A percentile compares a stretch with the other conserved stretches of the same genome.
phyloP scores from a whole-genome alignment of 2,113 vertebrate species.

The Brachirus orientalis region DNA sequence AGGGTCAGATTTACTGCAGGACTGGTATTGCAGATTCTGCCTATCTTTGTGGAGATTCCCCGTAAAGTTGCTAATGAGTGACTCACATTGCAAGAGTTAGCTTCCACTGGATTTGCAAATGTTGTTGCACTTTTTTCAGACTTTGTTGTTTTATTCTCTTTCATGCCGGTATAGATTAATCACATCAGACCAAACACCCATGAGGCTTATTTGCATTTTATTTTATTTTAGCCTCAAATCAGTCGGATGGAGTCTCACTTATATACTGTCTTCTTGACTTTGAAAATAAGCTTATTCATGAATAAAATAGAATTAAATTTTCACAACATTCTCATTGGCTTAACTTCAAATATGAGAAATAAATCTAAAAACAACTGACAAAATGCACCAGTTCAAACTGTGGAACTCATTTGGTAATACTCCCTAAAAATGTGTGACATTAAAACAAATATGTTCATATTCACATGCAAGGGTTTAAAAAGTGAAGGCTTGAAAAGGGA shows the following conservation, averaged over 20 bases:
- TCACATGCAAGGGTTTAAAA: background rate
- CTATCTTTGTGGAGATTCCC: background rate
- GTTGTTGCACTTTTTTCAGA: background rate
- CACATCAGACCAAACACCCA: slow-evolving; percentile 5
- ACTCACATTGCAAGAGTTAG: background rate
- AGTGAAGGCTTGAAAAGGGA: too few relatives aligned
- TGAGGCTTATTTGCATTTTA: background rate
- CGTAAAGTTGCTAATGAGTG: background rate
- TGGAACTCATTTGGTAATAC: too few relatives aligned
- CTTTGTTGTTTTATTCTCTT: slow-evolving; percentile 8
- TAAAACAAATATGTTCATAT: too few relatives aligned
- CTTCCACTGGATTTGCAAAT: background rate
- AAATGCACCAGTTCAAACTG: too few relatives aligned
- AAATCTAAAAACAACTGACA: too few relatives aligned
- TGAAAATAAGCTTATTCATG: too few relatives aligned
- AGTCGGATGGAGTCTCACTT: background rate
- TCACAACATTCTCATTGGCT: background rate
- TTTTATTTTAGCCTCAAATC: background rate
- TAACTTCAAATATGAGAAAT: too few relatives aligned
- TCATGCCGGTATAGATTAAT: background rate
- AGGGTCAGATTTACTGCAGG: background rate
- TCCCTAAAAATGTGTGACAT: too few relatives aligned
- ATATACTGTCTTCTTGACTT: background rate
- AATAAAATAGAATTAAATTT: background rate
- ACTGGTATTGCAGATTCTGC: background rate